Evolutionary conservation across 1,140 invertebrate species (phyloP).

Genomic region (Chrysoperla carnea): DNA sequence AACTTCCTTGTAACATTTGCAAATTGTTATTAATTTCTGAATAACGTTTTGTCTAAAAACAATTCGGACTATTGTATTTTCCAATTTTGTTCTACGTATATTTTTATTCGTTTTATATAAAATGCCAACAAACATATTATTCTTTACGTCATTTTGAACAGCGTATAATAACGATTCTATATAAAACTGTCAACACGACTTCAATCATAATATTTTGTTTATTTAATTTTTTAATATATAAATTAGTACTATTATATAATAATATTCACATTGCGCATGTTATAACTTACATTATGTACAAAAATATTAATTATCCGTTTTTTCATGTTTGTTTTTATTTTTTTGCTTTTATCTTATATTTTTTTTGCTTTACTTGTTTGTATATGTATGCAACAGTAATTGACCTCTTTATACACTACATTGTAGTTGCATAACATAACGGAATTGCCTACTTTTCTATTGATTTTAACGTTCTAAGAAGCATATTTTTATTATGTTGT

Average conservation of each 20-base stretch:
- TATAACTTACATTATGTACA: constrained; percentile 31
- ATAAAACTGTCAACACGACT: constrained; percentile 25
- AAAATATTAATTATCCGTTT: constrained; percentile 27
- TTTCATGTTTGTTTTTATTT: constrained; percentile 4
- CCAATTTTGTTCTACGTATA: too few species aligned
- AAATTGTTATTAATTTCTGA: too few species aligned
- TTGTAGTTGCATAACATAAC: constrained; percentile 1
- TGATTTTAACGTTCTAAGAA: too few species aligned
- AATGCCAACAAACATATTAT: too few species aligned
- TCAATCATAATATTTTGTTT: constrained; percentile 11
- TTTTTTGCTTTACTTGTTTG: too few species aligned
- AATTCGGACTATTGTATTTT: too few species aligned
- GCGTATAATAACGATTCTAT: constrained; percentile 19
- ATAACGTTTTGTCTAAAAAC: too few species aligned
- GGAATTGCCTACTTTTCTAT: constrained; percentile 1
- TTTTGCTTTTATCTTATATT: too few species aligned
- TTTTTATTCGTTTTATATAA: too few species aligned
- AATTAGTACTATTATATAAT: constrained; percentile 19
- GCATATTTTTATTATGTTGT: too few species aligned
- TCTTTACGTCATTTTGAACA: too few species aligned
- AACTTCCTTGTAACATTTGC: too few species aligned
- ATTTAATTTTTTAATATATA: constrained; percentile 23
- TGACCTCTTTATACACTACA: constrained; percentile 29
- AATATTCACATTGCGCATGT: constrained; percentile 22
- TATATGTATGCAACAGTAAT: constrained; percentile 15